These are phyloP conservation scores for Eretmochelys imbricata DNA, from an alignment of 2,113 vertebrate species.

Conservation along the genomic window DNA sequence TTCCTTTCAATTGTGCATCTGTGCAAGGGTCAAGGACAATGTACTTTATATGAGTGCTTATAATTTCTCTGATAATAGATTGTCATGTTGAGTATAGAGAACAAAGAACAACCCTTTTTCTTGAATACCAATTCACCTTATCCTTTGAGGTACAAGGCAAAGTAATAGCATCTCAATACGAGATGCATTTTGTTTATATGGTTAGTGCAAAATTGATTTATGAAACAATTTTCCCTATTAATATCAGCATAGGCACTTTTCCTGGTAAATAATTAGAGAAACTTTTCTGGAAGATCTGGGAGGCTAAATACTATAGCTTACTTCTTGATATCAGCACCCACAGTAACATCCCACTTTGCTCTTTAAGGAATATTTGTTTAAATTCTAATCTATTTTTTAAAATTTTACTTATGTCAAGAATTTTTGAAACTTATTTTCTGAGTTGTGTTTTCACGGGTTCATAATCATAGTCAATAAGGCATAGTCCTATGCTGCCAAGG, in stretches of 20 bases:
- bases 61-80: constrained; percentile 63
- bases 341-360: not conserved
- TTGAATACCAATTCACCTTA: constrained; percentile 56
- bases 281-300: constrained; percentile 27
- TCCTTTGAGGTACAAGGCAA: constrained; percentile 55
- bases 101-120: constrained; percentile 49
- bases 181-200: constrained; percentile 66
- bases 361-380: not conserved
- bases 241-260: constrained; percentile 63
- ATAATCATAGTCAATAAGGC: not conserved
- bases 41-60: constrained; percentile 45
- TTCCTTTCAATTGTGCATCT: not conserved
- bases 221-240: constrained; percentile 72
- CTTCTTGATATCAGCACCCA: constrained; percentile 23
- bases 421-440: constrained; percentile 43
- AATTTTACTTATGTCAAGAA: not conserved
- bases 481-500: not conserved
- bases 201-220: constrained; percentile 73
- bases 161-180: constrained; percentile 62
- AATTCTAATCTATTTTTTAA: constrained; percentile 21
- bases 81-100: constrained; percentile 42
- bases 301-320: constrained; percentile 1
- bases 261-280: constrained; percentile 68
- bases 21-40: not conserved
- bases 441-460: constrained; percentile 9